Base-by-base conservation (phyloP, 2,113 vertebrate species). In the Mola mola region DNA sequence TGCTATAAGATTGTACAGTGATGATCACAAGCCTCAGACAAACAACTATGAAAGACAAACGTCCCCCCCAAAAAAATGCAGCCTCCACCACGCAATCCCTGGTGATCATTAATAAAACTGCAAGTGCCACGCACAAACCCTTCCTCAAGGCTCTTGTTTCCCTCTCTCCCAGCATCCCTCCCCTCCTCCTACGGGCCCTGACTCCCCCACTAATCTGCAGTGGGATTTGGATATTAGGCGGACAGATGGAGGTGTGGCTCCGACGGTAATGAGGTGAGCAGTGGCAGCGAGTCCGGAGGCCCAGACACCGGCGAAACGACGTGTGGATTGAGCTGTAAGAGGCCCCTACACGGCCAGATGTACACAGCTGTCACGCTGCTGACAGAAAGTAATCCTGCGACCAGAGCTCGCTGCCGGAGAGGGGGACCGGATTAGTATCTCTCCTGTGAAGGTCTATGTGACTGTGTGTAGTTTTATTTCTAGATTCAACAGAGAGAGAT, bases 271-370 rank as follows among this genome's bases (percentile, higher is more conserved):
- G 87, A 90, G 83, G 86, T 82, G 86, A 83, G 69, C 79, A 42
- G 84, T 77, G 77, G 82, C 75, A 84, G 75, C 3, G 58, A 79
- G 81, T 69, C 75, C 68, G 64, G 84, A 69, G 83, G 79, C 78
- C 76, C 79, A 86, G 86, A 87, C 84, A 78, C 59, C 16, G 12
- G 38, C 13, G 10, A 66, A 87, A 86, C 62, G 78, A 89, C 19
- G 86, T 89, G 89, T 66, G 76, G 87, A 90, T 90, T 87, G 89
- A 90, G 86, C 72, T 79, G 84, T 86, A 75, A 82, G 80, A 88
- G 87, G 75, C 83, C 89, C 83, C 85, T 17, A 67, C 72, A 38
- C 66, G 24, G 25, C 84, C 89, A 90, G 86, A 90, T 89, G 87
- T 83, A 85, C 82, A 78, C 89, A 89, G 87, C 87, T 90, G 89